Conservation (phyloP, 1,140 invertebrate genomes). For the Trigoniulus corallinus region DNA sequence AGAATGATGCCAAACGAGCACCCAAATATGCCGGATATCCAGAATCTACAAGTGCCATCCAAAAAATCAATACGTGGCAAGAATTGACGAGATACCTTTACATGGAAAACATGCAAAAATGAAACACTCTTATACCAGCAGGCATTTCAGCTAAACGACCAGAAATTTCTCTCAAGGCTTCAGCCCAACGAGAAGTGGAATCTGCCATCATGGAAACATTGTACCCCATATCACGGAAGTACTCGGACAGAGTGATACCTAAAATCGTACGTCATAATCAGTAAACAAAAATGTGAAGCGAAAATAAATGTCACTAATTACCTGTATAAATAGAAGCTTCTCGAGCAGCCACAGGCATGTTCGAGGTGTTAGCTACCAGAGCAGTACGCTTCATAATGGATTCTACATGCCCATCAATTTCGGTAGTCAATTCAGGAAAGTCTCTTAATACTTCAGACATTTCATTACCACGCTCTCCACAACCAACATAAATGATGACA, state of each 20-base stretch:
- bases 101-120: not conserved
- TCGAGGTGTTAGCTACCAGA: conserved; percentile 97
- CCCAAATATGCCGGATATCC: conserved; percentile 99
- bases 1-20: conserved; percentile 95
- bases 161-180: conserved; percentile 98
- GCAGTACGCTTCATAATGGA: conserved; percentile 99
- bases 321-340: conserved; percentile 99
- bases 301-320: conserved; percentile 17
- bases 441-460: conserved; percentile 94
- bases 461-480: conserved; percentile 77
- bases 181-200: conserved; percentile 99
- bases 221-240: conserved; percentile 98
- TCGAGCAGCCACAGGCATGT: conserved; percentile 99
- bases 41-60: conserved; percentile 38
- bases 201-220: conserved; percentile 99
- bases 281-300: not conserved
- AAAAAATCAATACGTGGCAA: too few relatives aligned
- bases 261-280: conserved; percentile 4
- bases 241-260: conserved; percentile 96
- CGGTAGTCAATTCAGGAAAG: conserved; percentile 94
- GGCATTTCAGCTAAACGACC: conserved; percentile 99
- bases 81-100: too few relatives aligned
- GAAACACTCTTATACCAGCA: conserved; percentile 37
- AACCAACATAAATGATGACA: conserved; percentile 98
- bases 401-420: conserved; percentile 87